Percentiles rank a stretch among this genome's conserved stretches.
phyloP scores from a whole-genome alignment of 2,888 invertebrate species.

The Phengaris alcon region DNA sequence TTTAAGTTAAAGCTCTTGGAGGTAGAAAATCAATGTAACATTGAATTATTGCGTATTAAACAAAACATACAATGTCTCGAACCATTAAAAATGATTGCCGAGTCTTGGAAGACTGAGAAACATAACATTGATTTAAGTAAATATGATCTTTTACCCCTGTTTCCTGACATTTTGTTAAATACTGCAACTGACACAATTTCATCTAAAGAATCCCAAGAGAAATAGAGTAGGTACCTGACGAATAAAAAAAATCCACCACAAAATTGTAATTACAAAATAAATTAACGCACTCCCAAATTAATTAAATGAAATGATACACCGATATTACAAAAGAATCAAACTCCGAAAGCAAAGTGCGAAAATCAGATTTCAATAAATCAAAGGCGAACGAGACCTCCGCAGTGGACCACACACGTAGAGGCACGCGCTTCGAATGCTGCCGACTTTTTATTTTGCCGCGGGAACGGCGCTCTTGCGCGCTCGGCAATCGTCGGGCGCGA shows the following conservation, averaged over 20 bases:
- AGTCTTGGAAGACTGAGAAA: conserved; percentile 58
- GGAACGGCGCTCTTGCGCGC: conserved; percentile 56
- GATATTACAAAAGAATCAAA: conserved; percentile 32
- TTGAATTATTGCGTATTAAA: conserved; percentile 66
- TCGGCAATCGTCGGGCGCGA: conserved; percentile 68
- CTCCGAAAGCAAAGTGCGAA: conserved; percentile 57
- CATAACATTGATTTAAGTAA: conserved; percentile 55
- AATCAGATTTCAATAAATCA: conserved; percentile 73
- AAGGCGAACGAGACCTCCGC: conserved; percentile 70
- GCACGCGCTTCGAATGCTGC: conserved; percentile 85
- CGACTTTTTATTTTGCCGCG: conserved; percentile 69
- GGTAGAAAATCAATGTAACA: conserved; percentile 73
- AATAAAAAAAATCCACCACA: background rate
- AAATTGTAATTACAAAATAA: background rate
- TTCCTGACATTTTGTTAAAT: conserved; percentile 54
- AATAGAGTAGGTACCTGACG: background rate
- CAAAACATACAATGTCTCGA: conserved; percentile 71
- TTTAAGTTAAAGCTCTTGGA: conserved; percentile 66
- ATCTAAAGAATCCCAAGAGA: background rate
- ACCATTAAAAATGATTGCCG: conserved; percentile 64
- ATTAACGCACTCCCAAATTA: conserved; percentile 24
- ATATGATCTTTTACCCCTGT: conserved; percentile 61
- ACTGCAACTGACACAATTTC: background rate
- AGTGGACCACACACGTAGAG: conserved; percentile 86
- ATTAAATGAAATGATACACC: conserved; percentile 21